These are phyloP conservation scores for Mya arenaria DNA, from an alignment of 1,140 invertebrate genomes.

Conservation along the genomic window DNA sequence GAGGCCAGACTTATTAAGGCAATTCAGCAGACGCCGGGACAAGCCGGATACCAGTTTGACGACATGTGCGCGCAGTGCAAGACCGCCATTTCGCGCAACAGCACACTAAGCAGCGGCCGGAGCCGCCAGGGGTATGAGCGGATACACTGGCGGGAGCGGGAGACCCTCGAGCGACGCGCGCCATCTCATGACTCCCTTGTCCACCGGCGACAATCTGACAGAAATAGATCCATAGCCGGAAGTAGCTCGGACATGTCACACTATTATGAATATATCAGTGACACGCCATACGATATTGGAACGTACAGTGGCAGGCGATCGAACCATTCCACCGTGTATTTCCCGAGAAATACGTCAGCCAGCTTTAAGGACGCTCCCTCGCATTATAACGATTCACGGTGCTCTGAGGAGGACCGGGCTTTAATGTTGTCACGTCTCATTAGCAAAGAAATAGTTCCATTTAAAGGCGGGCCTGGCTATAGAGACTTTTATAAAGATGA, in stretches of 20 bases:
- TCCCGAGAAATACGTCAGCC: slow-evolving; percentile 47
- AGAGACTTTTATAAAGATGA: slow-evolving; percentile 16
- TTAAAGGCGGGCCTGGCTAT: slow-evolving; percentile 3
- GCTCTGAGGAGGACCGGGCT: slow-evolving; percentile 41
- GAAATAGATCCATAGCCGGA: slow-evolving; percentile 48
- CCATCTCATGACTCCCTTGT: slow-evolving; percentile 38
- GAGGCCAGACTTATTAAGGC: slow-evolving; percentile 43
- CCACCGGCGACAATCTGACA: slow-evolving; percentile 35
- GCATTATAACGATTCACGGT: slow-evolving; percentile 36
- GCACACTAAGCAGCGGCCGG: slow-evolving; percentile 41
- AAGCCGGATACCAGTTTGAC: slow-evolving; percentile 44
- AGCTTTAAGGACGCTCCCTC: slow-evolving; percentile 35
- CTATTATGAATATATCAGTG: slow-evolving; percentile 55
- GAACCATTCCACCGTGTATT: slow-evolving; percentile 48
- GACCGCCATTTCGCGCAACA: slow-evolving; percentile 22
- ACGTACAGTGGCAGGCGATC: slow-evolving; percentile 23
- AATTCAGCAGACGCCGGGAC: slow-evolving; percentile 31
- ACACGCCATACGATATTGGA: slow-evolving; percentile 39
- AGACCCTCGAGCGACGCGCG: slow-evolving; percentile 12
- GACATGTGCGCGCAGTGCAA: slow-evolving; percentile 48
- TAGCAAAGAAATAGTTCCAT: slow-evolving; percentile 49
- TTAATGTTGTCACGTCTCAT: slow-evolving; percentile 25
- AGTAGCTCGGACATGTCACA: slow-evolving; percentile 53
- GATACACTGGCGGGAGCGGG: slow-evolving; percentile 46
- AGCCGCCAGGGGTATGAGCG: slow-evolving; percentile 51